Percentiles rank a stretch among this genome's conserved stretches.
Evolutionary conservation across 2,797 vertebrate species (phyloP).

Genomic region (Gymnopithys bicolor): DNA sequence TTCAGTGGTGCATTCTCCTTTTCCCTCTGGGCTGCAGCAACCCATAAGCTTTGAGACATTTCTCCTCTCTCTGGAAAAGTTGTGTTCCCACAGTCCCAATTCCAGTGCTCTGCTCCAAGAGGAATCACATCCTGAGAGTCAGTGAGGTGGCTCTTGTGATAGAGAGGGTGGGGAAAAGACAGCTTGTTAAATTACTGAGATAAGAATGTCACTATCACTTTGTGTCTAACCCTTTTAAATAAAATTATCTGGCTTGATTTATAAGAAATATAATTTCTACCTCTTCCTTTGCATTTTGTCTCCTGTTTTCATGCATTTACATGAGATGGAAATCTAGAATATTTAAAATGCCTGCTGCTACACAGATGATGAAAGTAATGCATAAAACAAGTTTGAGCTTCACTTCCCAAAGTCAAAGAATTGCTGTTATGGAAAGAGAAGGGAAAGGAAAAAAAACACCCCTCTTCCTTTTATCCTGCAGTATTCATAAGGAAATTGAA

Average conservation of each 20-base stretch:
- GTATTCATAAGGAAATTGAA: background rate
- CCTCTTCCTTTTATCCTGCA: background rate
- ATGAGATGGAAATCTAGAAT: constrained; percentile 34
- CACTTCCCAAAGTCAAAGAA: constrained; percentile 32
- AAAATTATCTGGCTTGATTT: background rate
- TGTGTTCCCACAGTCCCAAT: background rate
- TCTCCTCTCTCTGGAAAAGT: background rate
- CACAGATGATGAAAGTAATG: background rate
- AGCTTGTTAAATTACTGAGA: background rate
- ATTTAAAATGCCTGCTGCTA: background rate
- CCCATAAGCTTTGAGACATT: background rate
- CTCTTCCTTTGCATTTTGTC: background rate
- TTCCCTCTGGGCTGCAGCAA: background rate
- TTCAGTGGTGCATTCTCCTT: background rate
- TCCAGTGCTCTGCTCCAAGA: background rate
- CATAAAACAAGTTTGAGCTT: constrained; percentile 12
- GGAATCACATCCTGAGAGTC: background rate
- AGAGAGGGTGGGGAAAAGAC: background rate
- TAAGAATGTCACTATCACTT: constrained; percentile 1
- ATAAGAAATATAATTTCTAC: constrained; percentile 16
- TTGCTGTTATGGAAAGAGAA: background rate
- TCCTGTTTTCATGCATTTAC: constrained; percentile 34
- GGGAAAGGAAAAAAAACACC: background rate
- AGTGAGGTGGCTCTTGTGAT: background rate
- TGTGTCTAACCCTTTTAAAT: background rate